Evolutionary conservation across 1,140 invertebrate genomes (phyloP).

Genomic region (Drosophila ohnishii): DNA sequence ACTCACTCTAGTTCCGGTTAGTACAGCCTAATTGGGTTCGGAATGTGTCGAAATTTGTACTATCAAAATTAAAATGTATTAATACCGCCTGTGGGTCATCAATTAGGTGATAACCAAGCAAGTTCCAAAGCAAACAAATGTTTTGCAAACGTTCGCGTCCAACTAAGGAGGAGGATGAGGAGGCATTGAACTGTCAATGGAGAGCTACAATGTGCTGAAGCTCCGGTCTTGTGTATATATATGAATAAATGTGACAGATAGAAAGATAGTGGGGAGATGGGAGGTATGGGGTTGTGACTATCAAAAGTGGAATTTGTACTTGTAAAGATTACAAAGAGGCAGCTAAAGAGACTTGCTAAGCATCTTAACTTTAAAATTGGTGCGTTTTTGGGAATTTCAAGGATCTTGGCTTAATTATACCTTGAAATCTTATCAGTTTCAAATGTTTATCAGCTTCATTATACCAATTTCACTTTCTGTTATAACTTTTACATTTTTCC

Average conservation of each 20-base stretch:
- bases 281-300: slow-evolving; percentile 15
- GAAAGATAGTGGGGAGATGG: slow-evolving; percentile 49
- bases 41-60: slow-evolving; percentile 37
- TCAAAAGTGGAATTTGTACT: slow-evolving; percentile 69
- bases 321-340: slow-evolving; percentile 50
- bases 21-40: slow-evolving; percentile 9
- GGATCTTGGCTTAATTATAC: background rate
- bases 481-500: background rate
- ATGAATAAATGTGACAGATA: slow-evolving; percentile 3
- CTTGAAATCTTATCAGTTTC: slow-evolving; percentile 11
- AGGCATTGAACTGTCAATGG: slow-evolving; percentile 66
- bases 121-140: slow-evolving; percentile 29
- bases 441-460: background rate
- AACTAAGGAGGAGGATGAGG: background rate
- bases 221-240: background rate
- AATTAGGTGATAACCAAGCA: slow-evolving; percentile 34
- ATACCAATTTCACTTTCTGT: background rate
- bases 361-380: background rate
- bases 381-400: background rate
- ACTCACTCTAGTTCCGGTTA: slow-evolving; percentile 62
- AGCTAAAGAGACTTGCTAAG: background rate
- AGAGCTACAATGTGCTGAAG: slow-evolving; percentile 35
- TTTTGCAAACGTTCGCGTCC: slow-evolving; percentile 41
- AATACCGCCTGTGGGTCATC: slow-evolving; percentile 49
- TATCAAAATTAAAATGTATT: slow-evolving; percentile 56